Evolutionary conservation across 2,113 vertebrate genomes (phyloP), one percentile per base, ranked within the genome.

Genomic region (Periophthalmus modestus): DNA sequence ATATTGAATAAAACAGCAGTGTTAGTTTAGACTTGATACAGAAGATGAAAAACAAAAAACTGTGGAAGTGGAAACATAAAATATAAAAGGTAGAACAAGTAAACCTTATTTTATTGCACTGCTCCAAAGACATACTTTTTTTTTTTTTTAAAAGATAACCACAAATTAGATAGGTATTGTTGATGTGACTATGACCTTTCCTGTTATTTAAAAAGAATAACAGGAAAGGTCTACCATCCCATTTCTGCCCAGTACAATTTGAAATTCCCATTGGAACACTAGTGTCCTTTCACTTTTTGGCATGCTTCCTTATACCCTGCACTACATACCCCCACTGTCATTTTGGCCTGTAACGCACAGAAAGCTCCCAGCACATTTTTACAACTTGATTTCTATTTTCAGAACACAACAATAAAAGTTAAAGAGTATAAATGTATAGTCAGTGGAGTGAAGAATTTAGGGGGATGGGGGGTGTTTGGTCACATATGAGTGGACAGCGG

Each of bases 361-460:
- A 87, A 90, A 77, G 75, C 82, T 88, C 85, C 77, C 87, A 88
- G 90, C 86, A 75, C 81, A 85, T 85, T 87, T 86, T 70, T 79
- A 87, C 84, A 66, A 78, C 81, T 79, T 90, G 86, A 92, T 91
- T 93, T 93, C 80, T 89, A 89, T 92, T 90, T 90, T 90, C 88
- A 78, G 88, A 89, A 87, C 83, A 90, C 87, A 77, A 86, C 71
- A 89, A 88, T 89, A 91, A 77, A 82, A 84, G 85, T 89, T 92
- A 90, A 91, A 86, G 85, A 91, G 87, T 89, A 91, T 88, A 85
- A 92, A 93, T 92, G 92, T 90, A 84, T 85, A 86, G 87, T 91
- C 79, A 85, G 88, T 85, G 85, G 87, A 89, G 78, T 85, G 76
- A 71, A 79, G 81, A 76, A 82, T 28, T 50, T 71, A 34, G 77